Evolutionary conservation across 2,113 vertebrate genomes (phyloP).

Genomic region (Cygnus buccinator): DNA sequence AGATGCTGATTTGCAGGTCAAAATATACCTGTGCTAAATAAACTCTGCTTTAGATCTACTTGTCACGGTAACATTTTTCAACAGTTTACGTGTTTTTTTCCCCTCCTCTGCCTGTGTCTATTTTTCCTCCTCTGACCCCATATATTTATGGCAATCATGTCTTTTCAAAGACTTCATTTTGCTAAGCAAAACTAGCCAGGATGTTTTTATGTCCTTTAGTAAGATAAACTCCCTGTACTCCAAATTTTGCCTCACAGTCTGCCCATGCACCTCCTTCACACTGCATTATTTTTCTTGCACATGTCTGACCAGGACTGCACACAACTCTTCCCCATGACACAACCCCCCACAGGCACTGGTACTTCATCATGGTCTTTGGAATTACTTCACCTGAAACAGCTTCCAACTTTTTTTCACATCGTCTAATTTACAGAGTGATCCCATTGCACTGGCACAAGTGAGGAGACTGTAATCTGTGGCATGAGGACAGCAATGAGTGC

Average conservation of each 20-base stretch:
- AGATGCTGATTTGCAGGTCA: neutral
- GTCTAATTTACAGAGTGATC: neutral
- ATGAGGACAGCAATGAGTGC: neutral
- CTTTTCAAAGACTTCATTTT: neutral
- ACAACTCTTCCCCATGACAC: rapidly evolving
- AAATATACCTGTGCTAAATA: neutral
- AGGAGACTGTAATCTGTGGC: neutral
- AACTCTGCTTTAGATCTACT: neutral
- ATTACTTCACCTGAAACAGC: neutral
- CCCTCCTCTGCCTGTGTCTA: neutral
- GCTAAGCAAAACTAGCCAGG: neutral
- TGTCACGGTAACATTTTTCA: neutral
- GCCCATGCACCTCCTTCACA: rapidly evolving
- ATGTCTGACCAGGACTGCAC: neutral
- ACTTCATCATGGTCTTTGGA: neutral
- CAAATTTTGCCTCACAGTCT: neutral
- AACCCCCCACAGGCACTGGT: neutral
- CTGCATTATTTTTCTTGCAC: neutral
- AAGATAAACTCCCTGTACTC: neutral
- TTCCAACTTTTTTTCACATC: neutral
- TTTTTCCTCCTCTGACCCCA: neutral
- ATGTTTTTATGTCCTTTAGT: neutral
- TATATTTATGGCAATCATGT: neutral
- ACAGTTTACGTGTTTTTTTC: neutral
- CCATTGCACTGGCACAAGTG: neutral